Evolutionary conservation across 1,140 invertebrate species (phyloP).

Genomic region (Xylocopa sonorina): DNA sequence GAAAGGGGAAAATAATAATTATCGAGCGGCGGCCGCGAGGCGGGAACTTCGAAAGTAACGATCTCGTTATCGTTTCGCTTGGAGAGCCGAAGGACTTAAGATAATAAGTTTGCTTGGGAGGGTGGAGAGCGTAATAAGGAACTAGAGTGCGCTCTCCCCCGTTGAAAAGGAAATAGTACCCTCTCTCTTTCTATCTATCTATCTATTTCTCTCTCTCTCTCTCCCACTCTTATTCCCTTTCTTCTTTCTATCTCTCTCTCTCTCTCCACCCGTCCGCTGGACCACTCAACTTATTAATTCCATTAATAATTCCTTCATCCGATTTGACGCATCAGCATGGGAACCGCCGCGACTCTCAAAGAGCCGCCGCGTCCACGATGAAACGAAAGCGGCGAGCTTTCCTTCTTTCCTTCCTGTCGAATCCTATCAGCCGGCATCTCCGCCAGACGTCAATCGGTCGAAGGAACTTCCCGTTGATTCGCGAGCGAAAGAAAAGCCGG

Average conservation of each 20-base stretch:
- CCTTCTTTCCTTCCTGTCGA: slow-evolving; percentile 12
- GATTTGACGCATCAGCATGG: slow-evolving; percentile 56
- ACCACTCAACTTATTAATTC: slow-evolving; percentile 68
- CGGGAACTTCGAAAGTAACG: slow-evolving; percentile 65
- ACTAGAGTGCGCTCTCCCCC: slow-evolving; percentile 57
- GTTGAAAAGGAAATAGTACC: slow-evolving; percentile 59
- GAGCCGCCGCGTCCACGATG: slow-evolving; percentile 6
- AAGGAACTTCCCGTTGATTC: background rate
- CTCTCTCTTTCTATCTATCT: slow-evolving; percentile 34
- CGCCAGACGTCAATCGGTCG: background rate
- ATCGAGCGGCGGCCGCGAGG: slow-evolving; percentile 53
- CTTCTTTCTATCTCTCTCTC: too few species aligned
- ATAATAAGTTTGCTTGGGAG: slow-evolving; percentile 65
- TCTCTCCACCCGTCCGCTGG: slow-evolving; percentile 26
- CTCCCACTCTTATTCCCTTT: too few species aligned
- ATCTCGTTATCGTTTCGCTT: slow-evolving; percentile 65
- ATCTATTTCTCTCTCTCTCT: too few species aligned
- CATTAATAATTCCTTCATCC: slow-evolving; percentile 67
- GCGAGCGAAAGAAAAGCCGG: background rate
- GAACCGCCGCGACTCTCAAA: slow-evolving; percentile 50
- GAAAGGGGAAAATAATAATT: slow-evolving; percentile 55
- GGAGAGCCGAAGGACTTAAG: slow-evolving; percentile 64
- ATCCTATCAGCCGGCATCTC: background rate
- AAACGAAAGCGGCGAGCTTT: slow-evolving; percentile 13
- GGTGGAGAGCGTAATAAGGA: slow-evolving; percentile 64